Evolutionary conservation across 2,888 invertebrate species (phyloP).

Genomic region (Andrena praecox): DNA sequence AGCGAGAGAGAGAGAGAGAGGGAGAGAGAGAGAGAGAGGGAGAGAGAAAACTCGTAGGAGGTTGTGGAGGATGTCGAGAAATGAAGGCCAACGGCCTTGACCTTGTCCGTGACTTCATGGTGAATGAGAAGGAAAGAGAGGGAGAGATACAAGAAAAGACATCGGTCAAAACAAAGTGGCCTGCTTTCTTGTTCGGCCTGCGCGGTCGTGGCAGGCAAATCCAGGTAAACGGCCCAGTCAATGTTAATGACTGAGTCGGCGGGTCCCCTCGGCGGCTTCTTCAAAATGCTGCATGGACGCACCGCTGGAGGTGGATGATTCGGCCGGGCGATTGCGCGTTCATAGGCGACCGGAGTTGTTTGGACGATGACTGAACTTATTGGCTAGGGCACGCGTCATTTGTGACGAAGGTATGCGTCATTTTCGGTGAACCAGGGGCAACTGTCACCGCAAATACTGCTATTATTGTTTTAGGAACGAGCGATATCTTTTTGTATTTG

Average conservation of each 20-base stretch:
- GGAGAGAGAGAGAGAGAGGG: constrained; percentile 48
- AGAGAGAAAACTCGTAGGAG: constrained; percentile 42
- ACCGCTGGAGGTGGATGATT: background rate
- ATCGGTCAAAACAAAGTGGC: constrained; percentile 72
- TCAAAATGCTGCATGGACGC: background rate
- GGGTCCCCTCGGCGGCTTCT: background rate
- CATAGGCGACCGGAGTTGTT: background rate
- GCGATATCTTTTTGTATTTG: background rate
- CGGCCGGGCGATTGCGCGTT: background rate
- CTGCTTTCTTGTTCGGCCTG: constrained; percentile 58
- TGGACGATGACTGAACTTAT: background rate
- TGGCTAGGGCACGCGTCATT: background rate
- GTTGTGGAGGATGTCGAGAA: constrained; percentile 68
- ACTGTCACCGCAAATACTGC: background rate
- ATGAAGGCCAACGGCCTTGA: constrained; percentile 82
- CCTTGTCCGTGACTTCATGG: constrained; percentile 78
- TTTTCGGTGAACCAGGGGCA: background rate
- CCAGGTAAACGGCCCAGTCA: constrained; percentile 55
- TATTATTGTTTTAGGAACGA: background rate
- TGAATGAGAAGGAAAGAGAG: constrained; percentile 60
- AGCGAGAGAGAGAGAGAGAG: constrained; percentile 44
- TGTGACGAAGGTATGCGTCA: background rate
- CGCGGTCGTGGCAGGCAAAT: constrained; percentile 31
- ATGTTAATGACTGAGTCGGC: constrained; percentile 47
- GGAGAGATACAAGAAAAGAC: constrained; percentile 65